Evolutionary conservation across 2,888 invertebrate species (phyloP), one percentile per base, ranked within the genome.

Genomic region (Melinaea marsaeus): DNA sequence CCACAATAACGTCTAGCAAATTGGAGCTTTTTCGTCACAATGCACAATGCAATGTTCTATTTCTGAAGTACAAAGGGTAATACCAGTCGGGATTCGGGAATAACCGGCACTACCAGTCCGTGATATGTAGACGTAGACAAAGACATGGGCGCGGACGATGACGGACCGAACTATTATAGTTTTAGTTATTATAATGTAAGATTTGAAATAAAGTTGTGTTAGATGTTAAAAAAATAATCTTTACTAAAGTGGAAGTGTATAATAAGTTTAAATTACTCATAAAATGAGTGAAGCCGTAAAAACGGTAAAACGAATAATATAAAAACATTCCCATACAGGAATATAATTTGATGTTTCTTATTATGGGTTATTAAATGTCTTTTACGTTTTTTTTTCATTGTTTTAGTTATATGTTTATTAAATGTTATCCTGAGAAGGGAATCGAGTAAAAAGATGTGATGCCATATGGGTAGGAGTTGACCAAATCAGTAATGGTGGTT

Each of bases 21-120:
- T 48, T 55, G 56, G 48, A 46, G 60, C 60, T 48, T 56, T 42
- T 63, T 57, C 57, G 54, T 51, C 13, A 55, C 34, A 45, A 45
- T 4, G 48, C n/a, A 60, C 51, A 57, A 61, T 57, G 51, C 6
- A 32, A 51, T 46, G 55, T 61, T 61, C 64, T 62, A 58, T 62
- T 62, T 62, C 47, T 62, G 60, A 55, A 62, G 45, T 61, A 60
- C 66, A 73, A 72, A 83, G 81, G 80, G 82, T 77, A 84, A 83
- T 83, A 79, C 71, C 79, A 81, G 83, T 72, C 76, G 74, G 72
- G 70, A 81, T 81, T 72, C 76, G 74, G 72, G 70, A 73, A 70
- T 72, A 81, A 84, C 85, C 80, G 82, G 85, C 79, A 85, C 85
- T 86, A 86, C 85, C 84, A 83, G 85, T 85, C 82, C 61, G 63